Conservation (phyloP, 2,888 invertebrate genomes). For the Orthosia cruda region DNA sequence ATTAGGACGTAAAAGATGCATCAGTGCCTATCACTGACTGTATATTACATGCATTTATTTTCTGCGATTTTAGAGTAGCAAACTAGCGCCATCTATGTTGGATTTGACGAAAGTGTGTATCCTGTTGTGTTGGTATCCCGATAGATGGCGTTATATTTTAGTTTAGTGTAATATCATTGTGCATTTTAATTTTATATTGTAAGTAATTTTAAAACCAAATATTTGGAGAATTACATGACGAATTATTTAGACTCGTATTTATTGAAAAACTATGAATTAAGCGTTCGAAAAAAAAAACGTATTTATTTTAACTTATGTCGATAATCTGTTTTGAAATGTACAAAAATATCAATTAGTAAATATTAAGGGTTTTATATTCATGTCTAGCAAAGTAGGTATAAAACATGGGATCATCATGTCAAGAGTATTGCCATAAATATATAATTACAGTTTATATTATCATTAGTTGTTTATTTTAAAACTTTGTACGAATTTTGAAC, state of each 20-base stretch:
- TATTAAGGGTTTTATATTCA: conserved; percentile 9
- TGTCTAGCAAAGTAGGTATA: conserved; percentile 5
- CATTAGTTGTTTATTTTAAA: conserved; percentile 25
- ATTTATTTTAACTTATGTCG: conserved; percentile 56
- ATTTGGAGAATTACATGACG: conserved; percentile 56
- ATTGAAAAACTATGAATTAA: conserved; percentile 36
- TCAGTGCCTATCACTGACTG: conserved; percentile 5
- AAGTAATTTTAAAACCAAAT: conserved; percentile 59
- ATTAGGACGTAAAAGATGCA: conserved; percentile 78
- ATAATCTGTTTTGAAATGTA: conserved; percentile 30
- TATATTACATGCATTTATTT: conserved; percentile 62
- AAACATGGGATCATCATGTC: conserved; percentile 8
- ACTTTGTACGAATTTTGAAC: conserved; percentile 58
- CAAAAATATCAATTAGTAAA: conserved; percentile 39
- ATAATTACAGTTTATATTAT: conserved; percentile 18
- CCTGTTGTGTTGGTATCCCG: not conserved
- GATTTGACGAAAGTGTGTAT: conserved; percentile 5
- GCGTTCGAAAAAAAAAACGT: conserved; percentile 31
- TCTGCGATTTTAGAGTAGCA: conserved; percentile 46
- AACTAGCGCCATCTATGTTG: conserved; percentile 53
- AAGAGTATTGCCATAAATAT: conserved; percentile 57
- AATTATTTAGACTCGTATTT: conserved; percentile 54
- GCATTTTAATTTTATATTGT: conserved; percentile 21
- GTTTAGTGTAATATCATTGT: conserved; percentile 11
- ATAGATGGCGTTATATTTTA: conserved; percentile 45